Base-by-base conservation (phyloP, 2,888 invertebrate genomes). In the Cheilosia variabilis region DNA sequence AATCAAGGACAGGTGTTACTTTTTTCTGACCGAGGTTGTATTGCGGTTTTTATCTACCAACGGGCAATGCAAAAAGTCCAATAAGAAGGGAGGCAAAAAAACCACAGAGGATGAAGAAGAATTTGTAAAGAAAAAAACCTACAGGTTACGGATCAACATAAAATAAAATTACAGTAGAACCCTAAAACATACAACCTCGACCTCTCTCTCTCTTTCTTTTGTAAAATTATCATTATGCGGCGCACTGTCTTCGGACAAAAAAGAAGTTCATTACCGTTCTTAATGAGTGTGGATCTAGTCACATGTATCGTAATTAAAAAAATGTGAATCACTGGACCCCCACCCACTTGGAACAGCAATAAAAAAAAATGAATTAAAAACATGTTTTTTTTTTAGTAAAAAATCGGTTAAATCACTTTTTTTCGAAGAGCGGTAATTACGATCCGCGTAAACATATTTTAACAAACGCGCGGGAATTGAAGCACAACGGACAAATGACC, bases 271-370 rank as follows among this genome's bases (percentile, higher is more conserved):
- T 91, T 89, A 89, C 90, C 92, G 92, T 92, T 92, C 90, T 92
- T 92, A 92, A 92, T 92, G 92, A 92, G 92, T 92, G 92, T 92
- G 92, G 92, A 92, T 92, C 92, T 92, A 92, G 92, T 92, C 92
- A 92, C 92, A 92, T 79, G 66, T 89, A 81, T 90, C 37, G 37
- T 89, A 88, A 87, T 87, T 84, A 77, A 88, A 89, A 88, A 88
- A 90, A 91, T 92, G 92, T 92, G 92, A 92, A 91, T 91, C 92
- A 92, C 92, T 92, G 92, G 91, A 91, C 91, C 92, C 92, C 90
- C 92, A 92, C 92, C 90, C 92, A 92, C 92, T 92, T 90, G 91
- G 91, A 92, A 92, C 91, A 92, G 91, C 88, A 90, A 90, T 89
- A 34, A 72, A 58, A 62, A 58, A 17, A 22, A 34, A 58, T 41